These are phyloP conservation scores for Prietella phreatophila DNA, from an alignment of 2,113 vertebrate species.

Conservation along the genomic window DNA sequence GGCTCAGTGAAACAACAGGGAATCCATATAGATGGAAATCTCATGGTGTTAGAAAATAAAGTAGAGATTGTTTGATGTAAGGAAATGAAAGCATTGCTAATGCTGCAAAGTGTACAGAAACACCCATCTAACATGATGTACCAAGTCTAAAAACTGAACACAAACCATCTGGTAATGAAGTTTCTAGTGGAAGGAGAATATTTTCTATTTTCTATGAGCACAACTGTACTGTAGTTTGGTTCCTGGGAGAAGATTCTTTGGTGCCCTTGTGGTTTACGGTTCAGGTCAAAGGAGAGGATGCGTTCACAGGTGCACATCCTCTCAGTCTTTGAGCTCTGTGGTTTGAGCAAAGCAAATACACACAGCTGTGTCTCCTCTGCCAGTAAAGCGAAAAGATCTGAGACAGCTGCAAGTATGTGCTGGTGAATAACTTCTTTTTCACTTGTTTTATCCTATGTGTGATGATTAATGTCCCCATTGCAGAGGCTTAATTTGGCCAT, in stretches of 20 bases:
- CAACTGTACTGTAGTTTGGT: background rate
- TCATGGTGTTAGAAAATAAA: background rate
- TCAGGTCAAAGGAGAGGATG: conserved; percentile 35
- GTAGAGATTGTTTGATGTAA: background rate
- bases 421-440: background rate
- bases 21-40: background rate
- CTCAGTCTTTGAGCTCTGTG: conserved; percentile 50
- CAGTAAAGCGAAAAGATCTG: conserved; percentile 9
- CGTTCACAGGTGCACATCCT: conserved; percentile 49
- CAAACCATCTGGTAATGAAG: background rate
- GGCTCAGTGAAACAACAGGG: background rate
- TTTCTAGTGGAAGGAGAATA: background rate
- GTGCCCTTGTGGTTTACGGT: conserved; percentile 60
- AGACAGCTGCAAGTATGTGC: conserved; percentile 27
- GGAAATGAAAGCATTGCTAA: conserved; percentile 7
- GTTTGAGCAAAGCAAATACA: conserved; percentile 39
- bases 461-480: background rate
- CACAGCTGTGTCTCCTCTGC: conserved; percentile 34
- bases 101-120: background rate
- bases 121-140: background rate
- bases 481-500: background rate
- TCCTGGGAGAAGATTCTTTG: conserved; percentile 31
- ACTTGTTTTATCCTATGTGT: background rate
- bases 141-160: background rate
- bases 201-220: background rate